Evolutionary conservation across 2,888 invertebrate genomes (phyloP).

Genomic region (Schizotus pectinicornis): DNA sequence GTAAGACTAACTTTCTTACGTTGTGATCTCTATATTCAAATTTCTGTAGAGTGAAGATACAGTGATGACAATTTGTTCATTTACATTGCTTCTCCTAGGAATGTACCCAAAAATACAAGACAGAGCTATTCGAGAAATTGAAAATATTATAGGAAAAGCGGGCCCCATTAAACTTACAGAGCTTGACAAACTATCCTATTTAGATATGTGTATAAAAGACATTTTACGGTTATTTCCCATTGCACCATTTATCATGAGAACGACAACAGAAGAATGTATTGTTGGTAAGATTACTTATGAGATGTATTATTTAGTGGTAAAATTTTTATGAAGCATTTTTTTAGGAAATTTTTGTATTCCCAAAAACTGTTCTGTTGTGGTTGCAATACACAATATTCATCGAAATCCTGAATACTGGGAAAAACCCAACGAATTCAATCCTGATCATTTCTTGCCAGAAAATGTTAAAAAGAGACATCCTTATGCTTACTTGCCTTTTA

Average conservation of each 20-base stretch:
- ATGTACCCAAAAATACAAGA: slow-evolving; percentile 47
- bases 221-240: slow-evolving; percentile 47
- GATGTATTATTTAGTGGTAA: neutral
- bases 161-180: no score
- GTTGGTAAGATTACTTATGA: slow-evolving; percentile 37
- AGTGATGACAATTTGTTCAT: slow-evolving; percentile 35
- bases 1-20: slow-evolving; percentile 26
- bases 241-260: slow-evolving; percentile 46
- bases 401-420: slow-evolving; percentile 45
- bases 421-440: slow-evolving; percentile 49
- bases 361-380: slow-evolving; percentile 38
- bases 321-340: slow-evolving; percentile 10
- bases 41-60: slow-evolving; percentile 48
- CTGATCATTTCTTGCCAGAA: slow-evolving; percentile 52
- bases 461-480: slow-evolving; percentile 39
- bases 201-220: slow-evolving; percentile 51
- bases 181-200: slow-evolving; percentile 37
- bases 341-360: slow-evolving; percentile 43
- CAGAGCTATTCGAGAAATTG: slow-evolving; percentile 35
- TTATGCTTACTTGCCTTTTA: slow-evolving; percentile 50
- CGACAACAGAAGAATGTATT: slow-evolving; percentile 39
- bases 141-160: slow-evolving; percentile 26
- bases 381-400: slow-evolving; percentile 48
- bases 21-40: neutral
- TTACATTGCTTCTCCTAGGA: slow-evolving; percentile 42